phyloP scores from a whole-genome alignment of 2,888 invertebrate genomes.

The Sarcophaga variegata region DNA sequence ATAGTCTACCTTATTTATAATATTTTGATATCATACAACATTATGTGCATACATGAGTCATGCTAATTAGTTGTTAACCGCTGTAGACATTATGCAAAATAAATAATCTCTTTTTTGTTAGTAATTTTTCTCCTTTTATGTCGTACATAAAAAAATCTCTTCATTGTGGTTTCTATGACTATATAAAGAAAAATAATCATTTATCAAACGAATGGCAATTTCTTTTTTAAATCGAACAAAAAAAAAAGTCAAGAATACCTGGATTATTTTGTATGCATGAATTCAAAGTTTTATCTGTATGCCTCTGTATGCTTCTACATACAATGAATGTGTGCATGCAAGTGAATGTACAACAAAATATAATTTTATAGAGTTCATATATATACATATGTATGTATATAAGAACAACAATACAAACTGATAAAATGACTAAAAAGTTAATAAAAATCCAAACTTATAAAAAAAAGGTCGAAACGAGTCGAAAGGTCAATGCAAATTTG shows the following conservation, averaged over 20 bases:
- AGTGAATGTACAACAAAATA: not conserved
- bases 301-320: not conserved
- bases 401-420: not conserved
- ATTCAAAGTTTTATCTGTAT: not conserved
- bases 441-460: not conserved
- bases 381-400: no score
- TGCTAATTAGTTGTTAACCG: no score
- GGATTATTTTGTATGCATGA: not conserved
- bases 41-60: no score
- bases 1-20: no score
- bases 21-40: no score
- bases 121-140: not conserved
- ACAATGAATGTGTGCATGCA: not conserved
- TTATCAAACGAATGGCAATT: constrained; percentile 13
- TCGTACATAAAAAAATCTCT: not conserved
- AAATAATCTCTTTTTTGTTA: constrained; percentile 1
- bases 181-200: constrained; percentile 8
- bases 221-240: constrained; percentile 5
- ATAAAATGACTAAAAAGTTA: constrained; percentile 20
- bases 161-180: constrained; percentile 16
- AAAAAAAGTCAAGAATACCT: not conserved
- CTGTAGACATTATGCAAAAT: not conserved
- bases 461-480: constrained; percentile 4
- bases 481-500: constrained; percentile 27
- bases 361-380: constrained; percentile 5